These are phyloP conservation scores for Papilio elwesi DNA, from an alignment of 2,888 invertebrate genomes.

Conservation along the genomic window DNA sequence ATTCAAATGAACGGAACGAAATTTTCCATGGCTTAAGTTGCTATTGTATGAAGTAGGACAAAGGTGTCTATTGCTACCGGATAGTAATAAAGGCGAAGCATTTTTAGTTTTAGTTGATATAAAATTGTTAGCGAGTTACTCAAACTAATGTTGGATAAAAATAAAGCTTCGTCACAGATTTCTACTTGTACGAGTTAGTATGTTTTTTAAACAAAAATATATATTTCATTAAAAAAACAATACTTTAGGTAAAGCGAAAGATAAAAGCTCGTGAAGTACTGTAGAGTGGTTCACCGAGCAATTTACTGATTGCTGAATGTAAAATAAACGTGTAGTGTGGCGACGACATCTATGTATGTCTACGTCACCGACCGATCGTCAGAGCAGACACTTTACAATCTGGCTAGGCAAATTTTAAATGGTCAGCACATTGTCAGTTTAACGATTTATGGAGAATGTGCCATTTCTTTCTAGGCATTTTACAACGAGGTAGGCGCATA, in stretches of 20 bases:
- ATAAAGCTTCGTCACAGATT: no score
- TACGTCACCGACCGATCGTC: no score
- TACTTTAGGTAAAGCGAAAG: neutral
- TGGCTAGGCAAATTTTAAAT: no score
- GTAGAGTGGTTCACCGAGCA: constrained; percentile 12
- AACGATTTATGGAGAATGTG: no score
- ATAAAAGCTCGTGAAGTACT: neutral
- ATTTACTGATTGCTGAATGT: constrained; percentile 23
- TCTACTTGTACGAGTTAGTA: no score
- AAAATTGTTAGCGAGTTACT: neutral
- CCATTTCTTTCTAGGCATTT: no score
- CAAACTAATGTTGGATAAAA: no score
- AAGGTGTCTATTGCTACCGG: no score
- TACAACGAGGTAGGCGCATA: no score
- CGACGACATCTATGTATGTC: neutral
- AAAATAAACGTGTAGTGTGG: constrained; percentile 8
- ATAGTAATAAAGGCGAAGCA: neutral
- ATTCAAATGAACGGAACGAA: neutral
- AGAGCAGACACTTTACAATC: no score
- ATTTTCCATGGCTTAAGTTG: neutral
- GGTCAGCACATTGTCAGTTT: no score
- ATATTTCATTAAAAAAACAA: neutral
- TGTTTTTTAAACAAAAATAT: neutral
- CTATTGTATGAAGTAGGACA: neutral
- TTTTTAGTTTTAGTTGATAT: no score